Evolutionary conservation across 2,797 vertebrate genomes (phyloP), one percentile per base, ranked within the genome.

Genomic region (Pipistrellus pygmaeus): DNA sequence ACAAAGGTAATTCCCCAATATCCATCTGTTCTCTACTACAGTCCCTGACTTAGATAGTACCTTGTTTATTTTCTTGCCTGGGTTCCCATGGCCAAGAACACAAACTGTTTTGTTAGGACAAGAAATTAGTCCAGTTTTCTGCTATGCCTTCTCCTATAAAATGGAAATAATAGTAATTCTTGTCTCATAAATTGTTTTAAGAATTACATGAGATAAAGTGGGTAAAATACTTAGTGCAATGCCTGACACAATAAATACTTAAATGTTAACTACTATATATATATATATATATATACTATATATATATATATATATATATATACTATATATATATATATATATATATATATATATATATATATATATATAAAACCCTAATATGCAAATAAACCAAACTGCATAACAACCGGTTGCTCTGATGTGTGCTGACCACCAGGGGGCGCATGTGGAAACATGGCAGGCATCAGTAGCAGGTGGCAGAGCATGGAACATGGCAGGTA

Each of bases 21-120:
- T 35, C 15, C 20, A 27, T 46, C 41, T 81, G n/a, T 46, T 88
- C 25, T 94, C 77, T 66, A 44, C 27, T 18, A 55, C 25, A 69
- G n/a, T 20, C 46, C 25, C 38, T 91, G 48, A 41, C 55, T 82
- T 62, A 48, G 4, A 38, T 35, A 41, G 38, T 38, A 60, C 1
- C 18, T 51, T 90, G 92, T 64, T 72, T 27, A 69, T 91, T 93
- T 89, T 92, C 88, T 81, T 82, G 73, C 25, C n/a, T 92, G 21
- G 2, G 27, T 87, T 83, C 53, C 91, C 76, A 66, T 41, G 35
- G 9, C 53, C 76, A 83, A 91, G 64, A 76, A 78, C 23, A 62
- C 32, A 88, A 69, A 68, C 60, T 66, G 32, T 89, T 86, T 85
- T 75, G 25, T 86, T 80, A 80, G 13, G 55, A 32, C 27, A 46